Evolutionary conservation across 1,140 invertebrate species (phyloP).

Genomic region (Philotrypesis tridentata): DNA sequence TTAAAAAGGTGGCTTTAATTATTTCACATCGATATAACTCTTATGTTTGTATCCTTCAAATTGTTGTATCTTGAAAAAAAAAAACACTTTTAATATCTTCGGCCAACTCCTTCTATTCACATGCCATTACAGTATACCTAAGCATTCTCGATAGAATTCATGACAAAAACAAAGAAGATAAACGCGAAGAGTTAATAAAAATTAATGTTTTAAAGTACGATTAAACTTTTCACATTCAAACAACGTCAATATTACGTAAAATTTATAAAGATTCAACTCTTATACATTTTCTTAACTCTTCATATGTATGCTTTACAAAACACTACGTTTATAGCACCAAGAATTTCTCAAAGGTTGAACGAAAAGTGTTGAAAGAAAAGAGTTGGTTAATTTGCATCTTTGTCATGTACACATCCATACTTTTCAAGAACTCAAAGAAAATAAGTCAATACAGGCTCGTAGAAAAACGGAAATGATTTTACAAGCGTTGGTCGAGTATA

Average conservation of each 20-base stretch:
- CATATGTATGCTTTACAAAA: slow-evolving; percentile 12
- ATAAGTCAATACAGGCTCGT: neutral
- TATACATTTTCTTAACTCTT: neutral
- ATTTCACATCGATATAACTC: slow-evolving; percentile 4
- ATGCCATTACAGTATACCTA: neutral
- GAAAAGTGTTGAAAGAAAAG: slow-evolving; percentile 26
- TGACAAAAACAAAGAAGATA: neutral
- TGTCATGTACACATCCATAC: neutral
- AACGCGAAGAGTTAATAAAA: neutral
- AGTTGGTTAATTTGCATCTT: slow-evolving; percentile 19
- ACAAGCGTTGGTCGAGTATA: too few species aligned
- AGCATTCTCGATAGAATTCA: neutral
- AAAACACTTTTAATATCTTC: neutral
- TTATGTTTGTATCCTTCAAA: neutral
- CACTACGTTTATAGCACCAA: slow-evolving; percentile 15
- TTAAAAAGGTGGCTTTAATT: slow-evolving; percentile 7
- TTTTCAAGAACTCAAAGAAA: neutral
- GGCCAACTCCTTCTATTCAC: neutral
- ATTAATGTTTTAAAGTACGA: neutral
- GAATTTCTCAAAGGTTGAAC: neutral
- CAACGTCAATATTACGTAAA: slow-evolving; percentile 27
- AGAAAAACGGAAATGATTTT: too few species aligned
- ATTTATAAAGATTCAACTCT: neutral
- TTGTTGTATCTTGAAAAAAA: slow-evolving; percentile 3
- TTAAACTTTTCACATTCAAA: slow-evolving; percentile 12